These are phyloP conservation scores for Corythucha ciliata DNA, from an alignment of 2,888 invertebrate genomes.

Conservation along the genomic window DNA sequence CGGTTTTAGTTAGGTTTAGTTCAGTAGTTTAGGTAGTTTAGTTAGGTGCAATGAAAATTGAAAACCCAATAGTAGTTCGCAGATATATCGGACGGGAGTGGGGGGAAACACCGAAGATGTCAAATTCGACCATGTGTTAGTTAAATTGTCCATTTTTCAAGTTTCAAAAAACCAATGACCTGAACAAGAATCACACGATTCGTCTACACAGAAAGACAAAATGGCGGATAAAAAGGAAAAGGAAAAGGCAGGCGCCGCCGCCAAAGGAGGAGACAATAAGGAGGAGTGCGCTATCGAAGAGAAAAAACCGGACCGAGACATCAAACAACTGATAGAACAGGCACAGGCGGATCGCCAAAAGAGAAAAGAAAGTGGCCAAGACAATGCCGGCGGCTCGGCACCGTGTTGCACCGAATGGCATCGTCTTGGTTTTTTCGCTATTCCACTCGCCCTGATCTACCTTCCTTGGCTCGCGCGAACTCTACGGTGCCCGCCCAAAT, in stretches of 20 bases:
- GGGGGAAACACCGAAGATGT: no score
- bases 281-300: slow-evolving; percentile 1
- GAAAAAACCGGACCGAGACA: slow-evolving; percentile 11
- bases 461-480: slow-evolving; percentile 25
- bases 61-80: no score
- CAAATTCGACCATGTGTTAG: no score
- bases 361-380: neutral
- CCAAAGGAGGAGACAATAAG: slow-evolving; percentile 1
- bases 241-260: neutral
- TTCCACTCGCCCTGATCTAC: slow-evolving; percentile 22
- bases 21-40: no score
- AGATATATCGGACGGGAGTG: no score
- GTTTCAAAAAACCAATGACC: no score
- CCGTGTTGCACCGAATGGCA: slow-evolving; percentile 26
- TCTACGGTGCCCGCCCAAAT: slow-evolving; percentile 21
- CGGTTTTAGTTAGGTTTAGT: no score
- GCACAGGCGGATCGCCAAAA: neutral
- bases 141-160: no score
- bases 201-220: no score
- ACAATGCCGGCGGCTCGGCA: slow-evolving; percentile 1
- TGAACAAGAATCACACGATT: no score
- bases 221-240: no score
- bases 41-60: no score
- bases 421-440: slow-evolving; percentile 22
- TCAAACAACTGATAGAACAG: slow-evolving; percentile 8